Base-by-base conservation (phyloP, 2,797 vertebrate genomes). In the Alfaro cultratus region DNA sequence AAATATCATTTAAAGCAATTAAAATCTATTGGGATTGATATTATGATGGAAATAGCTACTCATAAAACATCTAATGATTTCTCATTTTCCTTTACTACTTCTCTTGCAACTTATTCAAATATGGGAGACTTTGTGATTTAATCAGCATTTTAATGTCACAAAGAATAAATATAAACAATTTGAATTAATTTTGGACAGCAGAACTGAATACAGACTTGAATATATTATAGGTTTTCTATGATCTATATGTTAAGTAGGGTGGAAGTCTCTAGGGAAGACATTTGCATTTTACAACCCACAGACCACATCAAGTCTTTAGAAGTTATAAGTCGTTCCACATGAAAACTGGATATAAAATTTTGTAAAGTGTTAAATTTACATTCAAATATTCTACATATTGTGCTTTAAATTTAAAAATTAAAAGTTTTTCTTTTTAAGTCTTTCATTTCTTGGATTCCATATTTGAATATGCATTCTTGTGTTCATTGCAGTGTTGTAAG, bases 21-120 rank as follows among this genome's bases (percentile, higher is more conserved):
- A 45, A 34, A 85, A 74, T 55, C 4, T 7, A 10, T 68, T 64
- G 41, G 23, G 15, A 84, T 34, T 26, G 4, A 68, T 47, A 26
- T 39, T 75, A 18, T 34, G 6, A 67, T 31, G 39, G 64, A 11
- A 46, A 21, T 57, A 39, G 21, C 21, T 41, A 43, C 67, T 70
- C 39, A 12, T 39, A 26, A 53, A 73, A 73, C 31, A 7, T 36
- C 8, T 16, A 34, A 64, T 74, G 60, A 15, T 70, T 36, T 36
- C 15, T 46, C 41, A 26, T 26, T 31, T 43, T 43, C 18, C 73
- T 16, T 41, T 67, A 45, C 41, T 81, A 1, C 18, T 47, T 57
- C 1, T 29, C 13, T 43, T 57, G 11, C 12, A 57, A 57, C 26
- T 57, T 57, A 57, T 29, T n/a, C 11, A 29, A 26, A 26, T 53